phyloP scores from a whole-genome alignment of 2,797 vertebrate genomes.

The Spondyliosoma cantharus region DNA sequence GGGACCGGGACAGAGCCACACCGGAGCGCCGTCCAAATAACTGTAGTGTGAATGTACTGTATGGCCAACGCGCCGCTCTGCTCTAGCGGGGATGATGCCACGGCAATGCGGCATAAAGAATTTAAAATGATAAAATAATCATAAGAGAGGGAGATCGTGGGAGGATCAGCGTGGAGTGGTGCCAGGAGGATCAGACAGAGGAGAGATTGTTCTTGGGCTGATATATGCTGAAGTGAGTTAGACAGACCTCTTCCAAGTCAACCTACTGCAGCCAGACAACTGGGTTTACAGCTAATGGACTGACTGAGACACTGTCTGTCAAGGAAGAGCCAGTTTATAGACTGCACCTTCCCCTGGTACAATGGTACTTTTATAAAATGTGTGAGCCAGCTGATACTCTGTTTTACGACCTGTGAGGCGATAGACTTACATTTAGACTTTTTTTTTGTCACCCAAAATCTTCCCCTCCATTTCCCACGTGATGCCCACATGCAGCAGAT shows the following conservation, averaged over 20 bases:
- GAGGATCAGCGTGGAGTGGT: conserved; percentile 68
- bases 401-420: conserved; percentile 47
- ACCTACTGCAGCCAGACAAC: conserved; percentile 65
- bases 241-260: conserved; percentile 52
- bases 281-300: conserved; percentile 60
- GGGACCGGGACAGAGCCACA: conserved; percentile 90
- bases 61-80: conserved; percentile 75
- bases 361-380: conserved; percentile 30
- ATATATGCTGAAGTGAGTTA: conserved; percentile 57
- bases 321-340: conserved; percentile 32
- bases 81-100: conserved; percentile 75
- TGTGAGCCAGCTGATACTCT: conserved; percentile 53
- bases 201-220: conserved; percentile 69
- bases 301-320: conserved; percentile 45
- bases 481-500: conserved; percentile 51
- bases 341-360: conserved; percentile 45
- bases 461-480: conserved; percentile 38
- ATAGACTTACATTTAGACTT: conserved; percentile 29
- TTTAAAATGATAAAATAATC: conserved; percentile 84
- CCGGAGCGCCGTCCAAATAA: conserved; percentile 93
- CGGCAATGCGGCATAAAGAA: conserved; percentile 79
- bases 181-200: conserved; percentile 77
- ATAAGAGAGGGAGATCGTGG: conserved; percentile 72
- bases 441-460: conserved; percentile 20
- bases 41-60: conserved; percentile 87